Percentiles rank a stretch among this genome's conserved stretches.
Conservation (phyloP, 2,797 vertebrate species). For the Micropoecilia bifurca region DNA sequence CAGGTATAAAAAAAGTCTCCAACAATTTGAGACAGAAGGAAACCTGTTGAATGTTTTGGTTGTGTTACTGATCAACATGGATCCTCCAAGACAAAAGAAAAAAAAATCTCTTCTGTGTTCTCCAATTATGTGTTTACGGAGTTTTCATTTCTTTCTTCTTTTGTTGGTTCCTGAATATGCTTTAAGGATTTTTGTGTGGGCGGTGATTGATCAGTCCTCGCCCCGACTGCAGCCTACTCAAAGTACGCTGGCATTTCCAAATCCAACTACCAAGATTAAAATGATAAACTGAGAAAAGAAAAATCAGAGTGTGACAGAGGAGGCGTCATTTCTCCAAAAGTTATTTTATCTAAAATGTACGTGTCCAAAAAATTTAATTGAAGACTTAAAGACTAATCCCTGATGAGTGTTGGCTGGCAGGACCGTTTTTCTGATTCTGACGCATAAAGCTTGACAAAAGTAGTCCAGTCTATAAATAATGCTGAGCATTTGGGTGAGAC, state of each 20-base stretch:
- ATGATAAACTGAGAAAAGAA: constrained; percentile 18
- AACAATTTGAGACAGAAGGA: not conserved
- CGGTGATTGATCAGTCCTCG: constrained; percentile 44
- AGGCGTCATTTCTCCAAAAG: not conserved
- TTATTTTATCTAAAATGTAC: not conserved
- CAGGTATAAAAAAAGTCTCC: not conserved
- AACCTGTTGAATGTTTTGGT: not conserved
- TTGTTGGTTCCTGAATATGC: constrained; percentile 10
- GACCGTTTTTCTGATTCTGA: constrained; percentile 39
- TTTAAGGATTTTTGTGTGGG: constrained; percentile 44
- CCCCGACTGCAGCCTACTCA: constrained; percentile 44
- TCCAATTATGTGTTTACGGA: not conserved
- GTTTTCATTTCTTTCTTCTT: constrained; percentile 25
- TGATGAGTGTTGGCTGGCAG: constrained; percentile 9
- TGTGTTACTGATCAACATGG: not conserved
- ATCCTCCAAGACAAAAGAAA: not conserved
- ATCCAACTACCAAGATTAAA: constrained; percentile 35
- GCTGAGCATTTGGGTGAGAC: constrained; percentile 42
- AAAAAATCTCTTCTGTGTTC: not conserved
- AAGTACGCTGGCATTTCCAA: constrained; percentile 36
- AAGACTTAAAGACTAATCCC: constrained; percentile 14
- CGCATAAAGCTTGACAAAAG: constrained; percentile 30
- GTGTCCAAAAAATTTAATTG: not conserved
- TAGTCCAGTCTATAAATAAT: constrained; percentile 56
- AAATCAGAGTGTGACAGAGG: constrained; percentile 6